A percentile compares a stretch with the other conserved stretches of the same genome.
phyloP scores from a whole-genome alignment of 2,888 invertebrate species.

The Osmoderma eremita region DNA sequence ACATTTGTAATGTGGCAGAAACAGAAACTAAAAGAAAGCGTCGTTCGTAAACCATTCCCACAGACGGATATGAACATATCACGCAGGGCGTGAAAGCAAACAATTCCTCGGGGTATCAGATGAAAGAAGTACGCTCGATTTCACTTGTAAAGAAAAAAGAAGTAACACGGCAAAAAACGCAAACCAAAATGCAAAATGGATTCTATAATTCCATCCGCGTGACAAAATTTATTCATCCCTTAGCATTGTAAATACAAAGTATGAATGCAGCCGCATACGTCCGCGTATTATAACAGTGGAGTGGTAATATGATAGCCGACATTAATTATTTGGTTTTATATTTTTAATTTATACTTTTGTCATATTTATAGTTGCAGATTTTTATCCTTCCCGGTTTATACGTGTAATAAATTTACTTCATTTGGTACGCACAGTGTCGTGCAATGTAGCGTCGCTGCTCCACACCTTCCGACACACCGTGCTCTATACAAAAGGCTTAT shows the following conservation, averaged over 20 bases:
- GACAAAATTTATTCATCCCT: constrained; percentile 40
- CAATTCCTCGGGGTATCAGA: constrained; percentile 12
- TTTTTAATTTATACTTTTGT: constrained; percentile 46
- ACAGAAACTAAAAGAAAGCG: neutral
- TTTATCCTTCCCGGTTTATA: constrained; percentile 40
- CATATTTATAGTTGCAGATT: constrained; percentile 47
- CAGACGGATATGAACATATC: constrained; percentile 24
- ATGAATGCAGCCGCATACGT: constrained; percentile 29
- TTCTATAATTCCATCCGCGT: constrained; percentile 27
- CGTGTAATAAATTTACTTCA: constrained; percentile 44
- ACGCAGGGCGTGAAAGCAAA: constrained; percentile 16
- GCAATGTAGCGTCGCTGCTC: neutral
- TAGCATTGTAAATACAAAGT: constrained; percentile 37
- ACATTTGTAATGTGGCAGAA: neutral
- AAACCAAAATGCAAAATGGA: constrained; percentile 20
- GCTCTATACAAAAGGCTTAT: constrained; percentile 19
- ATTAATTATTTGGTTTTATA: constrained; percentile 43
- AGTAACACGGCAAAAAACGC: neutral
- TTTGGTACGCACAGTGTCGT: constrained; percentile 20
- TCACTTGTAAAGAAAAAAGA: constrained; percentile 7
- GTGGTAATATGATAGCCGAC: constrained; percentile 39
- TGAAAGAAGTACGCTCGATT: constrained; percentile 19
- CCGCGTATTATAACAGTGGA: constrained; percentile 22
- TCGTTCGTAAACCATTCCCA: neutral
- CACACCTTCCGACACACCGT: neutral